These are phyloP conservation scores for Torymus auratus DNA, from an alignment of 2,888 invertebrate genomes.

Conservation along the genomic window DNA sequence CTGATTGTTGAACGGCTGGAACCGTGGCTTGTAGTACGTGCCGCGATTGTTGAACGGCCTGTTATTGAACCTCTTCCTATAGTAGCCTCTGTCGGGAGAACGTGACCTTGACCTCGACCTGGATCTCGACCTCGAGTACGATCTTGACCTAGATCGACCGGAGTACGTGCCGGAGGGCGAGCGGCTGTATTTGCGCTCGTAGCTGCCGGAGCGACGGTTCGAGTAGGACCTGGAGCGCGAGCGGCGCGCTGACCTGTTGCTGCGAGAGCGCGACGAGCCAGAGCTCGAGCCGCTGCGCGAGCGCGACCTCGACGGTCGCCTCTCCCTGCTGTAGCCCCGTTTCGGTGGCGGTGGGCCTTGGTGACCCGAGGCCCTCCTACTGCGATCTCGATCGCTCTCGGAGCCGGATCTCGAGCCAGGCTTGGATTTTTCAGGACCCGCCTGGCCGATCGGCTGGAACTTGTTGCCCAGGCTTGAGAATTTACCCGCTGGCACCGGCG, in stretches of 20 bases:
- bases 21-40: constrained; percentile 88
- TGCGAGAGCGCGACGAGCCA: constrained; percentile 82
- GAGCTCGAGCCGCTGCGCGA: constrained; percentile 81
- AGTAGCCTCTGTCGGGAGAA: constrained; percentile 74
- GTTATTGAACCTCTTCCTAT: constrained; percentile 71
- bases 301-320: constrained; percentile 39
- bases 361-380: constrained; percentile 53
- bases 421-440: constrained; percentile 54
- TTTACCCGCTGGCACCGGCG: constrained; percentile 60
- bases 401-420: constrained; percentile 80
- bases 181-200: constrained; percentile 74
- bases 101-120: constrained; percentile 81
- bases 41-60: constrained; percentile 82
- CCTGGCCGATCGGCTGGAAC: constrained; percentile 74
- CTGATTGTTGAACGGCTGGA: constrained; percentile 82
- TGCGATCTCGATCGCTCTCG: constrained; percentile 71
- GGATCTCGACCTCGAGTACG: constrained; percentile 75
- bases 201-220: constrained; percentile 73
- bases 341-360: background rate
- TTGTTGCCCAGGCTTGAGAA: constrained; percentile 71
- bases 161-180: constrained; percentile 73
- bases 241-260: constrained; percentile 81
- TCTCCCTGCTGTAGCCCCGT: constrained; percentile 1
- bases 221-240: constrained; percentile 77
- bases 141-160: constrained; percentile 77